Evolutionary conservation across 1,140 invertebrate genomes (phyloP).

Genomic region (Myzus persicae): DNA sequence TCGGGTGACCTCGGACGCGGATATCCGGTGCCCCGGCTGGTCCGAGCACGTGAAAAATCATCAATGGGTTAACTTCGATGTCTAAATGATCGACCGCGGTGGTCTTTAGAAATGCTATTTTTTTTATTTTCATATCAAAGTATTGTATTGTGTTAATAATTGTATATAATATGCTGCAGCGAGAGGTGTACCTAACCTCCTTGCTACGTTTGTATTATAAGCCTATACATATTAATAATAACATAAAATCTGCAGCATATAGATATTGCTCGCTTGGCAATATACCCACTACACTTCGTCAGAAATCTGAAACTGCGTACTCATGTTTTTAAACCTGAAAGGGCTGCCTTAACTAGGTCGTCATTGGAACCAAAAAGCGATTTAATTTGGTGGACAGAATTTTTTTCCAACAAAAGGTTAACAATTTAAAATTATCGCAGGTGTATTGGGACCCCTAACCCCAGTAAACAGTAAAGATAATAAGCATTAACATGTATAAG

Average conservation of each 20-base stretch:
- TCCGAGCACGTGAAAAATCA: slow-evolving; percentile 11
- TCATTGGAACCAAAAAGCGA: too few species aligned
- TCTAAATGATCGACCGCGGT: neutral
- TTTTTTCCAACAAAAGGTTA: too few species aligned
- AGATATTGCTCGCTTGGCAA: too few species aligned
- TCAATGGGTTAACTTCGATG: neutral
- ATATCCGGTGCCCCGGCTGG: slow-evolving; percentile 16
- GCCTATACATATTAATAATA: neutral
- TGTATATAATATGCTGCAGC: neutral
- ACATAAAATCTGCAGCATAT: too few species aligned
- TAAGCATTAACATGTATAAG: neutral
- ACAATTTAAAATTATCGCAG: too few species aligned
- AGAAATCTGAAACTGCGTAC: neutral
- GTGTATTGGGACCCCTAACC: too few species aligned
- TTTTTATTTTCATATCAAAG: neutral
- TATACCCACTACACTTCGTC: too few species aligned
- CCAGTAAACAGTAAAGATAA: neutral
- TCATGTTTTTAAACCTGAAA: neutral
- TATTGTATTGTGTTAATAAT: neutral
- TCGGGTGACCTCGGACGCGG: slow-evolving; percentile 33
- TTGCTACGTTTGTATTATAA: neutral
- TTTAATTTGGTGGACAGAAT: too few species aligned
- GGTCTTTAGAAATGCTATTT: neutral
- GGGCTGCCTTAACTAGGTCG: neutral
- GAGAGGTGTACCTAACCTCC: neutral